Base-by-base conservation (phyloP, 2,797 vertebrate species). In the Artibeus lituratus region DNA sequence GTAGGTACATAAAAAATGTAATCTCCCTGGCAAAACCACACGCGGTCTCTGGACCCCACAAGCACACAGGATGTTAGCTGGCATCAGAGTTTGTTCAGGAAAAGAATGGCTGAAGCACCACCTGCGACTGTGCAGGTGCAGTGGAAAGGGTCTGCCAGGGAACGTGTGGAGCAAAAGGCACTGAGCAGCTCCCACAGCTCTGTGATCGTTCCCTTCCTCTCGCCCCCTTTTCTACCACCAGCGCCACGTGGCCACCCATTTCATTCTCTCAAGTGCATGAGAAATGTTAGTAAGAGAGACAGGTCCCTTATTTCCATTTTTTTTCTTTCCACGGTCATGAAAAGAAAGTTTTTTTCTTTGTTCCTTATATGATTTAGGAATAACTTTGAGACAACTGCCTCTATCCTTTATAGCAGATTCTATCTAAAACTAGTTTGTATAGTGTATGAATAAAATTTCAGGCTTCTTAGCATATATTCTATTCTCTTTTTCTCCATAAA, bases 381-480 rank as follows among this genome's bases (percentile, higher is more conserved):
- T 69, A 76, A 18, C 16, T 55, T n/a, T 86, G 70, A 95, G 35
- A 94, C 84, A 88, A 91, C 15, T 62, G 22, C 4, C 57, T 84
- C 70, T 83, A 26, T 77, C 26, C 22, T 95, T 92, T 77, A 55
- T 11, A 96, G 51, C 39, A 67, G 39, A 84, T 82, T 32, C 57
- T 55, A 91, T 69, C 62, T 53, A 78, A 91, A 93, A 78, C 8
- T 18, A 93, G 32, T 74, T 92, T 76, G 44, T 62, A 32, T 67
- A 5, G 51, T 47, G 72, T 35, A 91, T 85, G 90, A 87, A 93
- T 87, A 95, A 80, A 77, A 29, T n/a, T 91, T 84, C 53, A 95
- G 44, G 9, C 42, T 77, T 94, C 55, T 86, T 70, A 57, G 37
- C 26, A 35, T 57, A 86, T 91, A 93, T 94, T 84, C 24, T 77